phyloP scores from a whole-genome alignment of 1,140 invertebrate species.

The Ips typographus region DNA sequence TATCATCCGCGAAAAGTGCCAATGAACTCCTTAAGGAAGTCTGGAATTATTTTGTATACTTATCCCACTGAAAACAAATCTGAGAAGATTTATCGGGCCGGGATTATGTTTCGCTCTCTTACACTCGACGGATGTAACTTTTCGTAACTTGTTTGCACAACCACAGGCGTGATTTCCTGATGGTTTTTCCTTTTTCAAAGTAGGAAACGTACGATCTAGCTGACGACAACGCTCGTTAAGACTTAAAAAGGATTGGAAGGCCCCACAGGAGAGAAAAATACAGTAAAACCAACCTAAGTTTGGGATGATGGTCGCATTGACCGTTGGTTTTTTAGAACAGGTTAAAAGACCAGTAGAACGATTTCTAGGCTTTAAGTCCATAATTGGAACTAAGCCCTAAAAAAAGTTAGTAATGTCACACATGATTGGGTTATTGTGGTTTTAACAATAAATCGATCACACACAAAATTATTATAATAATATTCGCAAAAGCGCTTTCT shows the following conservation, averaged over 20 bases:
- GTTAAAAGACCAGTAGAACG: constrained; percentile 6
- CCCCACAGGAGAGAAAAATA: too few relatives aligned
- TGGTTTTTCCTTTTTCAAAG: not conserved
- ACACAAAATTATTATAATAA: too few relatives aligned
- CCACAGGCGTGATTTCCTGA: constrained; percentile 4
- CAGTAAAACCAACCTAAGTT: not conserved
- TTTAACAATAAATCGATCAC: too few relatives aligned
- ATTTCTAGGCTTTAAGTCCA: not conserved
- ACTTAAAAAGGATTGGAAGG: too few relatives aligned
- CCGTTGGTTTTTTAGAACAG: constrained; percentile 8
- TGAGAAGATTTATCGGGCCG: constrained; percentile 2
- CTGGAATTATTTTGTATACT: not conserved
- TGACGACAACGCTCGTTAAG: too few relatives aligned
- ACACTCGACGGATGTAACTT: constrained; percentile 10
- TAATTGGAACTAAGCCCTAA: not conserved
- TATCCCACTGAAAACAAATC: not conserved
- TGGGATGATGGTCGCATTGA: not conserved
- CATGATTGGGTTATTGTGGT: too few relatives aligned
- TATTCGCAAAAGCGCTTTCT: too few relatives aligned
- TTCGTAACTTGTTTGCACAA: constrained; percentile 6
- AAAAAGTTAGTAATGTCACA: not conserved
- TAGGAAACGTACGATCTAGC: too few relatives aligned
- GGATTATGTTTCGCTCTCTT: not conserved
- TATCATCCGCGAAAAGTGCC: not conserved
- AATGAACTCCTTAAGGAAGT: not conserved